Base-by-base conservation (phyloP, 2,888 invertebrate species). In the Dynastes maya region DNA sequence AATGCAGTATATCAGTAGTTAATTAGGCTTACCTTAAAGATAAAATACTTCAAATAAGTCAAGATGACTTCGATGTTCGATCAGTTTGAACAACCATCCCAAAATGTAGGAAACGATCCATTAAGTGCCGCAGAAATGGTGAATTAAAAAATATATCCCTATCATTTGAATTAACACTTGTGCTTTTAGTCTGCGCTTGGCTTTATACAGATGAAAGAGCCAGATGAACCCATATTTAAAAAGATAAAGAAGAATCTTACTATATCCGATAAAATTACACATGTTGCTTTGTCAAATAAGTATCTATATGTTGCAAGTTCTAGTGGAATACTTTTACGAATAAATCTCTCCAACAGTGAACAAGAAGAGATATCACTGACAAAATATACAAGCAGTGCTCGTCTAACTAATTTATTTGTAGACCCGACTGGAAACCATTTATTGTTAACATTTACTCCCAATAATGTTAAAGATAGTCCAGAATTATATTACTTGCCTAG, bases 401-500 rank as follows among this genome's bases (percentile, higher is more conserved):
- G 91, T 83, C 86, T 95, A 37, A 92, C 92, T 1, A 91, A 92
- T 76, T 87, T 97, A 81, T 96, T 95, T 85, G 89, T 98, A 76
- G 98, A 98, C 88, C 96, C 96, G 0, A 93, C 95, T 11, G 98
- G 98, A 0, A 92, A 93, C 85, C 98, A 98, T 88, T 89, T 97
- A 6, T 90, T 98, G 22, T 91, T 98, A 83, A 91, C 94, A 74
- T 92, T 97, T 83, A 89, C 92, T 2, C 91, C 94, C 0, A 92
- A 91, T 83, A 83, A 86, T 0, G 89, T 89, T 78, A 92, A 91
- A 80, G 89, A 90, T 0, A 89, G 90, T 74, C 91, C 95, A 0
- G 97, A 97, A 86, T 91, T 97, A 40, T 90, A 96, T 27, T 97
- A 98, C 86, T 89, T 97, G 8, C 93, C 96, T 79, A 91, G 93